These are phyloP conservation scores for Bombus turneri DNA, from an alignment of 1,140 invertebrate species.

Conservation along the genomic window DNA sequence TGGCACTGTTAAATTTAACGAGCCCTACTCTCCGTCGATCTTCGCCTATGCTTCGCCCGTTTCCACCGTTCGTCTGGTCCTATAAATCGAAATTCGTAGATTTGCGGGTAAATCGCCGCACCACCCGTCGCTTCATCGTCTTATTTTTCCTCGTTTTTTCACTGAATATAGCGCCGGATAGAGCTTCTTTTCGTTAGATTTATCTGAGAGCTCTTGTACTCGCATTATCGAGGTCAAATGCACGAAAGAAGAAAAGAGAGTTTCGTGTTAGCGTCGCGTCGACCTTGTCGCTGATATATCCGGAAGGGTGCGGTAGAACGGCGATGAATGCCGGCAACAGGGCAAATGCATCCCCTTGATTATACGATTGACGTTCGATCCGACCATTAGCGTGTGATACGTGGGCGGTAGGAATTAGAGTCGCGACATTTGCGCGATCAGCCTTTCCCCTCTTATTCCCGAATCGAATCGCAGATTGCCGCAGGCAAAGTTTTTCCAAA, in stretches of 20 bases:
- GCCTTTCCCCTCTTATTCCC: background rate
- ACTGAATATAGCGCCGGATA: background rate
- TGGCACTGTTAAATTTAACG: conserved; percentile 48
- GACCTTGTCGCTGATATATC: conserved; percentile 73
- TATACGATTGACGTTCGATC: conserved; percentile 73
- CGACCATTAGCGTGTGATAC: conserved; percentile 16
- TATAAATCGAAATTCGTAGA: conserved; percentile 18
- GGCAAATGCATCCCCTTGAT: conserved; percentile 79
- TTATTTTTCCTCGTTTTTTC: background rate
- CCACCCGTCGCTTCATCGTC: too few relatives aligned
- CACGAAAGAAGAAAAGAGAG: conserved; percentile 26
- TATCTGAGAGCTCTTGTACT: background rate
- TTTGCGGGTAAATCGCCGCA: conserved; percentile 7
- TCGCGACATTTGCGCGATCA: conserved; percentile 16
- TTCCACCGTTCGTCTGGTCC: background rate
- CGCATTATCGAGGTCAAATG: background rate
- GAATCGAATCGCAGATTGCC: background rate
- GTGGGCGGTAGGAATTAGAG: background rate
- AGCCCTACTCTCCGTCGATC: conserved; percentile 14
- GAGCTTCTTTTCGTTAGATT: background rate
- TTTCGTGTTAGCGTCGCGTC: conserved; percentile 55
- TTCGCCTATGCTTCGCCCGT: background rate
- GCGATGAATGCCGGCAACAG: conserved; percentile 72
- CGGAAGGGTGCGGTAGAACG: conserved; percentile 78
- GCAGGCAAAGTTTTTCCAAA: background rate